Conservation (phyloP, 2,888 invertebrate species). For the Nemoura dubitans region DNA sequence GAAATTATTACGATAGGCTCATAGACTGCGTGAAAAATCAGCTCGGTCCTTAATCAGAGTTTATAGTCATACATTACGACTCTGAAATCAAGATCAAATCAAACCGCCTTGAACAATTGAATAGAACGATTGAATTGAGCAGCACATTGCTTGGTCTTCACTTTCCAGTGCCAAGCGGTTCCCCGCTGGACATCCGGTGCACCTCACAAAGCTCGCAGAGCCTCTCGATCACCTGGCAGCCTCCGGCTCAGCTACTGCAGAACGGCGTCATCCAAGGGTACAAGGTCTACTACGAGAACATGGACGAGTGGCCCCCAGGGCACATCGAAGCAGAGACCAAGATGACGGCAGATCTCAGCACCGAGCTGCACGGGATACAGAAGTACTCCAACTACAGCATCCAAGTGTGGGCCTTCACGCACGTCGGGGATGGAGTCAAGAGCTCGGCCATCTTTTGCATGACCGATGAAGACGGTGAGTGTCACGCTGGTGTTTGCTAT, state of each 20-base stretch:
- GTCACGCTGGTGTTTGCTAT: no score
- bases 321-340: conserved; percentile 57
- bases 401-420: conserved; percentile 61
- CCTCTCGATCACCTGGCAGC: conserved; percentile 55
- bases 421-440: conserved; percentile 60
- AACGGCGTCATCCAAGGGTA: conserved; percentile 63
- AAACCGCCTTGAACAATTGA: no score
- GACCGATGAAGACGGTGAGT: conserved; percentile 60
- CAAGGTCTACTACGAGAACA: conserved; percentile 59
- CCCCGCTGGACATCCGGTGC: conserved; percentile 55
- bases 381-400: conserved; percentile 62
- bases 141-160: background rate
- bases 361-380: conserved; percentile 58
- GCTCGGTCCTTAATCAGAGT: no score
- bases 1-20: no score
- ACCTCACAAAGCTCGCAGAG: conserved; percentile 55
- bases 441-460: conserved; percentile 60
- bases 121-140: no score
- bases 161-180: conserved; percentile 55
- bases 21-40: no score
- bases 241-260: conserved; percentile 52
- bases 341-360: conserved; percentile 54
- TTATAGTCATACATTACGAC: no score
- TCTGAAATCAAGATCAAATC: no score
- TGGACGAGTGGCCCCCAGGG: conserved; percentile 50